Percentiles rank a stretch among this genome's conserved stretches.
Evolutionary conservation across 35 echinoderm and acorn worm species (phyloP).

Genomic region (Patiria miniata): DNA sequence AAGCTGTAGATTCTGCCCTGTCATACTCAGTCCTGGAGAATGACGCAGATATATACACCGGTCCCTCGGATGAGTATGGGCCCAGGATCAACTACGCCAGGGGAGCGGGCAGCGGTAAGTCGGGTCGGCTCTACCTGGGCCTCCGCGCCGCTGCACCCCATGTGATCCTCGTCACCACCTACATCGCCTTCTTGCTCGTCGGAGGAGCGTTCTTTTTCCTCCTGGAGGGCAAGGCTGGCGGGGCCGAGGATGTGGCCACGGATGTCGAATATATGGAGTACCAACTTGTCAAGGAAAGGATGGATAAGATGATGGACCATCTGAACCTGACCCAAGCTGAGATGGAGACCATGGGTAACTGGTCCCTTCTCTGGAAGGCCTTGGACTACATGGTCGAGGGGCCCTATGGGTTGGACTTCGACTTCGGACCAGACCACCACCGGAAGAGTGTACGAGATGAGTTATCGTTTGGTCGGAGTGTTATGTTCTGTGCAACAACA

Average conservation of each 20-base stretch:
- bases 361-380: background rate
- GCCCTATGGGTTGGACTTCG: background rate
- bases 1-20: background rate
- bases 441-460: background rate
- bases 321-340: background rate
- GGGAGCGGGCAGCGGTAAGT: background rate
- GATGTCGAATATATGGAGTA: background rate
- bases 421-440: background rate
- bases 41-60: background rate
- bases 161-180: slow-evolving; percentile 38
- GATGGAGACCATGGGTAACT: background rate
- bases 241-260: background rate
- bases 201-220: slow-evolving; percentile 46
- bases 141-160: slow-evolving; percentile 46
- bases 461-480: slow-evolving; percentile 48
- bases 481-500: slow-evolving; percentile 78
- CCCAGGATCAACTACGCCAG: background rate
- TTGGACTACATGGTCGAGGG: background rate
- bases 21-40: background rate
- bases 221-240: slow-evolving; percentile 4
- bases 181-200: slow-evolving; percentile 62
- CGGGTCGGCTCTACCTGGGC: background rate
- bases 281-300: background rate
- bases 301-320: background rate
- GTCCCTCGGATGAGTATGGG: background rate